Evolutionary conservation across 2,113 vertebrate genomes (phyloP).

Genomic region (Girardinichthys multiradiatus): DNA sequence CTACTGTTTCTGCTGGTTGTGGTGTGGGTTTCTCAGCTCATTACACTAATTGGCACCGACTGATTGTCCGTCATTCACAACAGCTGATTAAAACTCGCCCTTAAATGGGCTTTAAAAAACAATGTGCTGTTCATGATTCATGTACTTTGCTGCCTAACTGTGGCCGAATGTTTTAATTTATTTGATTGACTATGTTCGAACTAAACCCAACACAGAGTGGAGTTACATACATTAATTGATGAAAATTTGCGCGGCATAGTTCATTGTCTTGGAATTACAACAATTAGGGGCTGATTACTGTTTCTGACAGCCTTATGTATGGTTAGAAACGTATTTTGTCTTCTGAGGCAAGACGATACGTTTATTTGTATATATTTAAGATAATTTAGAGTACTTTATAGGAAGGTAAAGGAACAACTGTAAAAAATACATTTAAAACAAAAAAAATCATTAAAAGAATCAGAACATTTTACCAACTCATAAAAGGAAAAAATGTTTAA

Average conservation of each 20-base stretch:
- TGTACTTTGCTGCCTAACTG: neutral
- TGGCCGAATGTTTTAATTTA: neutral
- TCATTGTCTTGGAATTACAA: neutral
- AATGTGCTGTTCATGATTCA: neutral
- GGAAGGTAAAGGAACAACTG: too few species aligned
- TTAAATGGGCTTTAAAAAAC: neutral
- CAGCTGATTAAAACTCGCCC: slow-evolving; percentile 9
- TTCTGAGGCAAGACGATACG: neutral
- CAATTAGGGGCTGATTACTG: neutral
- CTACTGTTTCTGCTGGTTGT: too few species aligned
- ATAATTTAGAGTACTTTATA: too few species aligned
- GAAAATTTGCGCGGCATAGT: neutral
- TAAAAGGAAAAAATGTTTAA: too few species aligned
- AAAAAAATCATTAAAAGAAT: too few species aligned
- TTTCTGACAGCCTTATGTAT: neutral
- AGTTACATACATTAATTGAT: neutral
- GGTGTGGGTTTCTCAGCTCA: slow-evolving; percentile 24
- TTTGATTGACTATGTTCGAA: neutral
- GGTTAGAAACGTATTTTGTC: neutral
- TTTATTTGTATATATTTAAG: neutral
- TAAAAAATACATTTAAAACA: too few species aligned
- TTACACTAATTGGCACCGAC: slow-evolving; percentile 49
- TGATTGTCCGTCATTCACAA: slow-evolving; percentile 16
- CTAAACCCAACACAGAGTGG: neutral
- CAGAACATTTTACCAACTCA: too few species aligned